Evolutionary conservation across 2,888 invertebrate species (phyloP), one percentile per base, ranked within the genome.

Genomic region (Cremastobaeus sp.): DNA sequence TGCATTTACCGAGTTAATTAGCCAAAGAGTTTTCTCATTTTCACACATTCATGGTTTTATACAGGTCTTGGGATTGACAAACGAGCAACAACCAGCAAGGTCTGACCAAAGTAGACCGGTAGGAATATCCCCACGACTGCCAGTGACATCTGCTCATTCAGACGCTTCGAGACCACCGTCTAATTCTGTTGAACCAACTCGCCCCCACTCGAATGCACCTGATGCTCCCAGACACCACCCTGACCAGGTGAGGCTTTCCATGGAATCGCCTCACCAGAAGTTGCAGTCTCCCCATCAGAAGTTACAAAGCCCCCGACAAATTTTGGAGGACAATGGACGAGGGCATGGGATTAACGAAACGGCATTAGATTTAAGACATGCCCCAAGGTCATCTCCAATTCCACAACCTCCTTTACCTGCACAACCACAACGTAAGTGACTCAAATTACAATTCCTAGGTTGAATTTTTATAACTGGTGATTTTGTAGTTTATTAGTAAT

Each of bases 61-160:
- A n/a, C n/a, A 96, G 85, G 92, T 96, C 80, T 90, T 96, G 65
- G 95, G 95, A 0, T 88, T 95, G 50, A 91, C 92, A 77, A 91
- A 92, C 62, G 93, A 93, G 73, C 85, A 84, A 64, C 65, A 77
- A 8, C 25, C 65, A 21, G 65, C 47, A 55, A 37, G 65, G 12
- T 43, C 66, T 12, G 66, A 8, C 72, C 80, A 37, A 41, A 57
- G 15, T 18, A 48, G 84, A 59, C 81, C 85, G 43, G 84, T 82
- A 45, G 83, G 86, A 37, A 78, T 87, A 54, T 84, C 88, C 64
- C 81, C 85, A 70, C 79, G 88, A 83, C 81, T 82, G 81, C 82
- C 84, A 50, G 77, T 81, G 12, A 83, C 80, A 62, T 85, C 85
- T 12, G 83, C 17, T 14, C 11, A 39, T 21, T 80, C 84, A 52